Conservation (phyloP, 2,888 invertebrate species). For the Erebia ligea region DNA sequence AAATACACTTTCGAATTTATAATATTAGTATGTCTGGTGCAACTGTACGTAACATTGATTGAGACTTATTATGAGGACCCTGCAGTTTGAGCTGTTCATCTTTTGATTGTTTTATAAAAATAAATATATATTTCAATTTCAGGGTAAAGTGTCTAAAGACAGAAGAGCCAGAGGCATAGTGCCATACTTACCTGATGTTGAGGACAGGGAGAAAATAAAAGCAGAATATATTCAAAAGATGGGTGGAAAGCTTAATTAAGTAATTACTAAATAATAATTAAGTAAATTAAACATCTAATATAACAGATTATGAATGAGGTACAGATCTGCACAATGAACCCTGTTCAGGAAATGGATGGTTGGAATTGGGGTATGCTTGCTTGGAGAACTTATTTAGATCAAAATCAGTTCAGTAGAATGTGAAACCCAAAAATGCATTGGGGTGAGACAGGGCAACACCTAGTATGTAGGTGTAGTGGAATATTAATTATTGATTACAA, state of each 20-base stretch:
- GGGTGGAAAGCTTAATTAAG: constrained; percentile 29
- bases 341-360: constrained; percentile 21
- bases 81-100: not conserved
- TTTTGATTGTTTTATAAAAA: not conserved
- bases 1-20: no score
- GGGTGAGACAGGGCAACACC: not conserved
- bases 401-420: not conserved
- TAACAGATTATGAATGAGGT: no score
- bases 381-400: not conserved
- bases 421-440: not conserved
- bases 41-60: no score
- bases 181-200: constrained; percentile 87
- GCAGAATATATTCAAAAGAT: constrained; percentile 79
- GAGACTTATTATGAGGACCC: no score
- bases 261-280: no score
- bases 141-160: constrained; percentile 84
- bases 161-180: constrained; percentile 85
- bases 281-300: no score
- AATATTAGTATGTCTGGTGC: no score
- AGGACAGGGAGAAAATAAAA: constrained; percentile 87
- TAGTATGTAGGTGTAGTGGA: not conserved
- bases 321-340: no score
- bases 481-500: no score
- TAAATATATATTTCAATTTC: constrained; percentile 43
- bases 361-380: not conserved